phyloP scores from a whole-genome alignment of 1,140 invertebrate species.

The Heliconius congener region DNA sequence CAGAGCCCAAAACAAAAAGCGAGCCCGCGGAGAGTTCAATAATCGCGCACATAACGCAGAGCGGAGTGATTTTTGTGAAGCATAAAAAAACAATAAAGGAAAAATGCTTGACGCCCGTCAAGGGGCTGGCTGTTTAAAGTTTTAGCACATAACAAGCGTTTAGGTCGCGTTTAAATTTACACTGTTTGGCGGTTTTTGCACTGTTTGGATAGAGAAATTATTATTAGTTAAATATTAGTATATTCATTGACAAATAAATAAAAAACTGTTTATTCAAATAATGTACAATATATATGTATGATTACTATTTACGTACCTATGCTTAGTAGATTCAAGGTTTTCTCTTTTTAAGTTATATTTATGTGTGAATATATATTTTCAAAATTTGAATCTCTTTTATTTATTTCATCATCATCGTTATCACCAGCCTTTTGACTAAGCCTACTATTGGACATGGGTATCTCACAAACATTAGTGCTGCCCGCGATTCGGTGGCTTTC shows the following conservation, averaged over 20 bases:
- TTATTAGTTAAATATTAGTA: no score
- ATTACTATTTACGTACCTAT: background rate
- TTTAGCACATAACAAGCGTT: constrained; percentile 16
- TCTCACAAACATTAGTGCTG: no score
- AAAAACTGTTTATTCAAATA: no score
- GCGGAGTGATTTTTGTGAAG: constrained; percentile 47
- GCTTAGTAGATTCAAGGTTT: background rate
- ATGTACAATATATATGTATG: no score
- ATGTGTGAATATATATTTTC: no score
- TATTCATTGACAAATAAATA: no score
- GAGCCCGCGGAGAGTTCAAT: constrained; percentile 28
- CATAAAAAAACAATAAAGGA: constrained; percentile 69
- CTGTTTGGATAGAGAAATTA: background rate
- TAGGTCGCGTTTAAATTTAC: background rate
- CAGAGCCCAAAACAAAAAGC: constrained; percentile 33
- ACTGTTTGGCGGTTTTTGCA: background rate
- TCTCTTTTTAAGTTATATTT: no score
- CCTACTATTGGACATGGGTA: no score
- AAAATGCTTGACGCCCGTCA: constrained; percentile 52
- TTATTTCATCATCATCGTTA: no score
- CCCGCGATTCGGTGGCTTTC: no score
- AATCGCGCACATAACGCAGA: constrained; percentile 46
- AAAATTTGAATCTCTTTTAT: no score
- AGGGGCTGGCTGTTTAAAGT: constrained; percentile 23
- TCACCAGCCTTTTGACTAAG: no score